Evolutionary conservation across 2,113 vertebrate species (phyloP).

Genomic region (Lophochroa leadbeateri): DNA sequence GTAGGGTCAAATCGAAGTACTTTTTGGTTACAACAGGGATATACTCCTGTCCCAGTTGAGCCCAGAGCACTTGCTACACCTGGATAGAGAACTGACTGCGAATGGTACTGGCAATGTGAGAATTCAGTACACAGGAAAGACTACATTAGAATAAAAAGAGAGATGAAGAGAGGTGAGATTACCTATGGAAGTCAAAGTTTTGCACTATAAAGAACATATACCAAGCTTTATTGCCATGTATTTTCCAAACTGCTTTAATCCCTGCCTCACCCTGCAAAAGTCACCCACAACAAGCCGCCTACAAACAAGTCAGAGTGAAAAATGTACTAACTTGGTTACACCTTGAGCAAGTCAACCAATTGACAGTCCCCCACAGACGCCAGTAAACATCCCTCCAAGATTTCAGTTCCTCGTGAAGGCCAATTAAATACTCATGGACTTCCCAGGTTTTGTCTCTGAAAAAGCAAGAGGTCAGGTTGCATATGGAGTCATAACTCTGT

Average conservation of each 20-base stretch:
- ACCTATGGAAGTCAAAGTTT: not conserved
- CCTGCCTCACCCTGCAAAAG: not conserved
- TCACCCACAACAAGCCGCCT: not conserved
- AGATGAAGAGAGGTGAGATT: not conserved
- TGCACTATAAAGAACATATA: not conserved
- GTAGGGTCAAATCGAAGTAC: constrained; percentile 94
- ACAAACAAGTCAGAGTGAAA: not conserved
- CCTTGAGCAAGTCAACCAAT: constrained; percentile 87
- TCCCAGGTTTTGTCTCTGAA: constrained; percentile 95
- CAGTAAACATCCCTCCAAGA: constrained; percentile 97
- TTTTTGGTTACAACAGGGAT: constrained; percentile 94
- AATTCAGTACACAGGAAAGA: constrained; percentile 91
- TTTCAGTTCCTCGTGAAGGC: constrained; percentile 92
- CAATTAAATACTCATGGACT: constrained; percentile 86
- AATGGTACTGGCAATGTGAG: constrained; percentile 92
- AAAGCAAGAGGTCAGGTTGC: not conserved
- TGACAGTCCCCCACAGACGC: constrained; percentile 95
- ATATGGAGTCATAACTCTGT: not conserved
- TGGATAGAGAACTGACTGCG: constrained; percentile 85
- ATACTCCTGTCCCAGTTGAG: constrained; percentile 85
- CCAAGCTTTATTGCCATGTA: not conserved
- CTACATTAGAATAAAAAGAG: constrained; percentile 62
- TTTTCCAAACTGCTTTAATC: not conserved
- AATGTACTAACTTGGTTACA: constrained; percentile 82
- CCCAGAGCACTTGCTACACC: constrained; percentile 76